A percentile compares a stretch with the other conserved stretches of the same genome.
phyloP scores from a whole-genome alignment of 2,888 invertebrate genomes.

The Diaphora mendica region DNA sequence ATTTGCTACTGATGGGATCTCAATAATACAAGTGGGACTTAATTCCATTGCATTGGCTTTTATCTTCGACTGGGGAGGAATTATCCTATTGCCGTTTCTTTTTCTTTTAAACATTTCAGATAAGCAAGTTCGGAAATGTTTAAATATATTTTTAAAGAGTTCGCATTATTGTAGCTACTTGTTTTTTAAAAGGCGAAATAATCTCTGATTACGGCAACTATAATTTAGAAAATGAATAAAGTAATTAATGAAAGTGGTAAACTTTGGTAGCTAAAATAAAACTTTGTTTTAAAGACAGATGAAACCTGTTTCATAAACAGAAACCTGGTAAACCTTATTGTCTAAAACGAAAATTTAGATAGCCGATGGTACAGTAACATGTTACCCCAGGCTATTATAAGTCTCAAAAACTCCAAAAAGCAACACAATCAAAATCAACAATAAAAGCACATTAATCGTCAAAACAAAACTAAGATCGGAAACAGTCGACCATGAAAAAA shows the following conservation, averaged over 20 bases:
- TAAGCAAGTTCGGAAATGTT: conserved; percentile 41
- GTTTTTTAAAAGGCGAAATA: conserved; percentile 7
- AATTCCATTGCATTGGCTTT: conserved; percentile 51
- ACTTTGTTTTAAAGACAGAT: background rate
- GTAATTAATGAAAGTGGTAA: background rate
- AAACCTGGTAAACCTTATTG: too few species aligned
- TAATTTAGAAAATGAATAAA: background rate
- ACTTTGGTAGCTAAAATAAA: background rate
- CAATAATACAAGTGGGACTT: conserved; percentile 48
- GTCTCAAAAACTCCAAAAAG: conserved; percentile 42
- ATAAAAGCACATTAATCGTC: conserved; percentile 56
- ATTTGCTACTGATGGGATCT: conserved; percentile 26
- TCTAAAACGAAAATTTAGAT: background rate
- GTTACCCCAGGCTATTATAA: background rate
- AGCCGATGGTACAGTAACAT: background rate
- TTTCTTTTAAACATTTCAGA: conserved; percentile 40
- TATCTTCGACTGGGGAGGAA: conserved; percentile 50
- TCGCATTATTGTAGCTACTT: conserved; percentile 26
- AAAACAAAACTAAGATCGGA: conserved; percentile 61
- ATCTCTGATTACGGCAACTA: background rate
- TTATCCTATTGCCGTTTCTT: conserved; percentile 38
- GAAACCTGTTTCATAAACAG: background rate
- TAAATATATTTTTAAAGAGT: conserved; percentile 31
- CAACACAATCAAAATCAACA: conserved; percentile 48
- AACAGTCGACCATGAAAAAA: conserved; percentile 56